These are phyloP conservation scores for Patella depressa DNA, from an alignment of 2,888 invertebrate species.

Conservation along the genomic window DNA sequence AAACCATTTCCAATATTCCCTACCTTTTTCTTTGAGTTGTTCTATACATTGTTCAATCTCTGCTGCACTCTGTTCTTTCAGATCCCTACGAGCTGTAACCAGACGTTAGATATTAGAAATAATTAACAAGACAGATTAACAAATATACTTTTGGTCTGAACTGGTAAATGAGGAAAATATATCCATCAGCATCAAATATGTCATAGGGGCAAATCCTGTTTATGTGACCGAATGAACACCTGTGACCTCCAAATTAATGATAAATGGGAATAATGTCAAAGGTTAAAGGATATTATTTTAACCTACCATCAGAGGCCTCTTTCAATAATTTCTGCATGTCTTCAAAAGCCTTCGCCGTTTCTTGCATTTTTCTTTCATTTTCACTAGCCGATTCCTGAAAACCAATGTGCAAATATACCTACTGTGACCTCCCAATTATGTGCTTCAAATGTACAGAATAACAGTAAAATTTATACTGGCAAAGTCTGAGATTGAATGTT, in stretches of 20 bases:
- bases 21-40: constrained; percentile 76
- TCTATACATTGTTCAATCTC: constrained; percentile 78
- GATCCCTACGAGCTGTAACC: constrained; percentile 51
- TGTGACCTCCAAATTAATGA: too few species aligned
- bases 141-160: not conserved
- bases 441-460: constrained; percentile 8
- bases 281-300: too few species aligned
- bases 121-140: not conserved
- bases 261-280: too few species aligned
- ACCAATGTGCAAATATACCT: constrained; percentile 13
- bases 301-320: constrained; percentile 79
- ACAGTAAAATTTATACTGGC: not conserved
- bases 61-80: constrained; percentile 79
- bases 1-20: not conserved
- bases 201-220: not conserved
- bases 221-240: too few species aligned
- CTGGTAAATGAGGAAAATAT: not conserved
- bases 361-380: constrained; percentile 82
- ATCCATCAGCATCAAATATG: constrained; percentile 11
- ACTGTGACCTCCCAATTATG: not conserved
- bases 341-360: constrained; percentile 82
- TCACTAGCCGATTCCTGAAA: constrained; percentile 78
- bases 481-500: not conserved
- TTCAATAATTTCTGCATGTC: constrained; percentile 82
- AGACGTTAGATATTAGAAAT: not conserved